Evolutionary conservation across 2,888 invertebrate species (phyloP).

Genomic region (Fissipunctia ypsillon): DNA sequence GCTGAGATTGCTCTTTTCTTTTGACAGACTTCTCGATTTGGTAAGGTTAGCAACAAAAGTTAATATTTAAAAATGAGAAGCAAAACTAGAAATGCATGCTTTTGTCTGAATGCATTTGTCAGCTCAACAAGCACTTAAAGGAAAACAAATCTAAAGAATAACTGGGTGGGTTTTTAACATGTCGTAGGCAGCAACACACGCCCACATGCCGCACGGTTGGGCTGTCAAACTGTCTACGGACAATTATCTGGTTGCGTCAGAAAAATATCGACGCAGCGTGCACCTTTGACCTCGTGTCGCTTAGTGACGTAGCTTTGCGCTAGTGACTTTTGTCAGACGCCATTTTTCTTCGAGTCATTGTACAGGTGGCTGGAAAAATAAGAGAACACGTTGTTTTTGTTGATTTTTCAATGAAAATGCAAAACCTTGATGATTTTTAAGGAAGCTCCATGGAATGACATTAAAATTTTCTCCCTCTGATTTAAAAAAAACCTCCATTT

Average conservation of each 20-base stretch:
- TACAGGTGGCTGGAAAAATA: constrained; percentile 1
- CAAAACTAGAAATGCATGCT: too few species aligned
- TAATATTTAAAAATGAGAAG: too few species aligned
- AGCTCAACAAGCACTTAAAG: constrained; percentile 13
- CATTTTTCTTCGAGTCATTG: constrained; percentile 31
- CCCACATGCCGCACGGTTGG: constrained; percentile 60
- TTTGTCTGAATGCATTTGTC: too few species aligned
- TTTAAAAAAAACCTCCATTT: neutral
- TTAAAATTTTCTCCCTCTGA: too few species aligned
- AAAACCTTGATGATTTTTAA: neutral
- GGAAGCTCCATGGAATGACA: neutral
- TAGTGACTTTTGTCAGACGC: constrained; percentile 24
- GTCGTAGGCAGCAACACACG: constrained; percentile 63
- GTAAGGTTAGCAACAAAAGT: neutral
- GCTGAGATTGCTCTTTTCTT: neutral
- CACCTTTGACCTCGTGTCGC: constrained; percentile 69
- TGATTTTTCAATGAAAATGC: neutral
- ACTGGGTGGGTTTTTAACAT: constrained; percentile 35
- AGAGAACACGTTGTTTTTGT: neutral
- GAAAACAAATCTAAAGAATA: constrained; percentile 35
- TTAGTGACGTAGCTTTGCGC: constrained; percentile 61
- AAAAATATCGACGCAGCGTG: constrained; percentile 72
- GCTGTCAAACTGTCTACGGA: constrained; percentile 73
- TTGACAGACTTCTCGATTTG: neutral
- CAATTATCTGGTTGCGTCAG: constrained; percentile 71